These are phyloP conservation scores for Drosophila cracens DNA, from an alignment of 2,888 invertebrate genomes.

Conservation along the genomic window DNA sequence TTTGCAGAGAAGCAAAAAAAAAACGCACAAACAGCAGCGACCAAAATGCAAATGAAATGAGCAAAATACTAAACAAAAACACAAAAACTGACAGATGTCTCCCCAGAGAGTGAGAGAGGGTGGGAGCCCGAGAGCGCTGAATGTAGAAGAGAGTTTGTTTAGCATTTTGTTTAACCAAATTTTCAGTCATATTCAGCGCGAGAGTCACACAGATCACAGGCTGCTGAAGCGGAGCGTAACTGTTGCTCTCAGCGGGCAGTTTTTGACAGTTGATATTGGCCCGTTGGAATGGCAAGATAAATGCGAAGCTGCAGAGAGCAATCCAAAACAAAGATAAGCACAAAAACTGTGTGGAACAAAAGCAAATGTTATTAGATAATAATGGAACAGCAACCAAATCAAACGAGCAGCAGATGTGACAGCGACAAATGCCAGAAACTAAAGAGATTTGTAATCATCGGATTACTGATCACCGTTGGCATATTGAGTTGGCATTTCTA, in stretches of 20 bases:
- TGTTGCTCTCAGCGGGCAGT: slow-evolving; percentile 18
- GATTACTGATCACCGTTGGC: slow-evolving; percentile 63
- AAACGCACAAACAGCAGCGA: slow-evolving; percentile 2
- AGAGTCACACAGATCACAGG: slow-evolving; percentile 41
- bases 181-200: slow-evolving; percentile 54
- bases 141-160: slow-evolving; percentile 20
- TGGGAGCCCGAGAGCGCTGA: slow-evolving; percentile 8
- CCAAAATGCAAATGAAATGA: slow-evolving; percentile 38
- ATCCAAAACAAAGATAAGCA: slow-evolving; percentile 32
- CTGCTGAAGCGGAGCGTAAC: slow-evolving; percentile 25
- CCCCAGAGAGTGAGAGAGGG: slow-evolving; percentile 63
- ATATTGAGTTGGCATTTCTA: slow-evolving; percentile 81
- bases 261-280: slow-evolving; percentile 47
- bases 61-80: slow-evolving; percentile 34
- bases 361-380: slow-evolving; percentile 55
- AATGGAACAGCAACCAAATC: slow-evolving; percentile 52
- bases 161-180: neutral
- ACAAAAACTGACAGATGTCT: slow-evolving; percentile 55
- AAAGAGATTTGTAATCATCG: slow-evolving; percentile 73
- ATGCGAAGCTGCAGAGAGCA: slow-evolving; percentile 20
- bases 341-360: slow-evolving; percentile 12
- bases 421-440: slow-evolving; percentile 71
- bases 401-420: slow-evolving; percentile 52
- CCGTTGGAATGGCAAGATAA: slow-evolving; percentile 42
- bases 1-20: slow-evolving; percentile 21